Evolutionary conservation across 1,140 invertebrate genomes (phyloP).

Genomic region (Panagrolaimus sp.): DNA sequence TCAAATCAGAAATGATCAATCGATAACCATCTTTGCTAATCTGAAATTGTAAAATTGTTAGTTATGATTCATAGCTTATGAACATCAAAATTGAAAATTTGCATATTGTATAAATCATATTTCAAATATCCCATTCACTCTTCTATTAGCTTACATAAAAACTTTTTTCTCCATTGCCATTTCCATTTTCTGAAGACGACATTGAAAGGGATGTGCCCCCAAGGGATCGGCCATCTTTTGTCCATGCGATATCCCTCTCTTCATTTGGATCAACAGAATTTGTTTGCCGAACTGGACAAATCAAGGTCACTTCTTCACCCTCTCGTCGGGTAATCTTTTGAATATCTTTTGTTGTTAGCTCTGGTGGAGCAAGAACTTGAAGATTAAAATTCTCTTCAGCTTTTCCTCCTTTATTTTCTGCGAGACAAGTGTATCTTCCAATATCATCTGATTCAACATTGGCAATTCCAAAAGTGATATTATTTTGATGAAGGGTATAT

Average conservation of each 20-base stretch:
- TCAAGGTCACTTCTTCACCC: slow-evolving; percentile 44
- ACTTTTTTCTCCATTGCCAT: neutral
- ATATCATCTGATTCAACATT: slow-evolving; percentile 36
- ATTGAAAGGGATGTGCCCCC: slow-evolving; percentile 19
- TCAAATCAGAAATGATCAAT: slow-evolving; percentile 31
- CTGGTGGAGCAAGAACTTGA: slow-evolving; percentile 52
- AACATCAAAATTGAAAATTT: no score
- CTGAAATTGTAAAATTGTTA: slow-evolving; percentile 24
- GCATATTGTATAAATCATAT: no score
- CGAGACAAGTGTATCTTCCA: slow-evolving; percentile 49
- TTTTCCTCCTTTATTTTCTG: slow-evolving; percentile 48
- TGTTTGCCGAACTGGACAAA: slow-evolving; percentile 40
- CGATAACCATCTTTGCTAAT: slow-evolving; percentile 46
- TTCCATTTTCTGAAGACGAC: neutral
- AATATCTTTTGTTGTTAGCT: slow-evolving; percentile 36
- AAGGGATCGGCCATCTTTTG: slow-evolving; percentile 51
- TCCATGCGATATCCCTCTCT: slow-evolving; percentile 45
- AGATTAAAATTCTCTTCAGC: slow-evolving; percentile 44
- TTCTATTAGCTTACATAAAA: neutral
- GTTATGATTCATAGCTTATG: no score
- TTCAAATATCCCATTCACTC: no score
- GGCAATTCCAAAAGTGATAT: slow-evolving; percentile 53
- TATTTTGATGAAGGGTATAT: slow-evolving; percentile 37
- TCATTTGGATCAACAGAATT: slow-evolving; percentile 16
- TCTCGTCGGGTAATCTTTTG: slow-evolving; percentile 39